Percentiles rank a stretch among this genome's conserved stretches.
phyloP scores from a whole-genome alignment of 2,113 vertebrate genomes.

The Acanthisitta chloris region DNA sequence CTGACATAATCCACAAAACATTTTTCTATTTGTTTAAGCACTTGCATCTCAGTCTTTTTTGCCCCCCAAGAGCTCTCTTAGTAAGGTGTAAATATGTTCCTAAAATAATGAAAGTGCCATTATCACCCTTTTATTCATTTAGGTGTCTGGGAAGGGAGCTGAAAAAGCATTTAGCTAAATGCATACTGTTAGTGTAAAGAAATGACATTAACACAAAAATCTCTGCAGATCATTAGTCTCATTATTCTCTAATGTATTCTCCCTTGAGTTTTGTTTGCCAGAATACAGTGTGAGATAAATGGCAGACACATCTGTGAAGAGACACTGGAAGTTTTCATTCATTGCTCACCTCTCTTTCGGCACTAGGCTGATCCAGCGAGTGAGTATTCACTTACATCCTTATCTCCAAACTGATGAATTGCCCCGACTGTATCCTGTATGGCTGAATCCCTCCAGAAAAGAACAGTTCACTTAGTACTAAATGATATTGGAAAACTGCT shows the following conservation, averaged over 20 bases:
- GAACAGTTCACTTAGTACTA: background rate
- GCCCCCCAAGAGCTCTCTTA: slow-evolving; percentile 35
- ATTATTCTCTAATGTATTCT: background rate
- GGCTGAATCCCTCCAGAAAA: background rate
- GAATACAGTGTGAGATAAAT: background rate
- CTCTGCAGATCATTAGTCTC: slow-evolving; percentile 8
- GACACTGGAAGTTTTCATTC: background rate
- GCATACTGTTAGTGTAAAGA: background rate
- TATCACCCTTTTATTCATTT: slow-evolving; percentile 57
- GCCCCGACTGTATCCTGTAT: background rate
- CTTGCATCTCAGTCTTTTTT: slow-evolving; percentile 17
- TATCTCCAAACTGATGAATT: background rate
- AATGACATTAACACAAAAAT: background rate
- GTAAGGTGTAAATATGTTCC: slow-evolving; percentile 66
- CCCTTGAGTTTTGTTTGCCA: background rate
- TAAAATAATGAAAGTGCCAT: slow-evolving; percentile 67
- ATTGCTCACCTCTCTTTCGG: background rate
- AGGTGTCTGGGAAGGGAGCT: slow-evolving; percentile 32
- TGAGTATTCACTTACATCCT: background rate
- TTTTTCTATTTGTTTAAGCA: slow-evolving; percentile 58
- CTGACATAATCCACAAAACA: background rate
- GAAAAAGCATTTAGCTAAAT: slow-evolving; percentile 51
- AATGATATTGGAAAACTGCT: background rate
- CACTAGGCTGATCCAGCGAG: background rate
- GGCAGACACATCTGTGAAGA: background rate